Base-by-base conservation (phyloP, 2,797 vertebrate genomes). In the Acanthopagrus latus region DNA sequence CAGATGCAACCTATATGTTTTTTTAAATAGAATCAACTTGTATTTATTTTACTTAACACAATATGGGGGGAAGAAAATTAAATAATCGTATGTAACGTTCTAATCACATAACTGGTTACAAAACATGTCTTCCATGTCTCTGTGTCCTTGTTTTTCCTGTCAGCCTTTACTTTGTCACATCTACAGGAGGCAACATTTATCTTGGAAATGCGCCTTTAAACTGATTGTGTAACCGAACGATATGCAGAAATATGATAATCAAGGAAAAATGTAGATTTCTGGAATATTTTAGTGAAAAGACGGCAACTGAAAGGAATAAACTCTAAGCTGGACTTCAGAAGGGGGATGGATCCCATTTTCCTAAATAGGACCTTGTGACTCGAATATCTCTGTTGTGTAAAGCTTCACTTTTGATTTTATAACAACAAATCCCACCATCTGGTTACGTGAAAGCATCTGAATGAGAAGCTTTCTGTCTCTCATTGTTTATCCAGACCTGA, bases 401-500 rank as follows among this genome's bases (percentile, higher is more conserved):
- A 68, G 80, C 25, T 41, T 64, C 10, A 64, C 18, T 59, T 78
- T 55, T 54, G 43, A 69, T 78, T 72, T 72, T 20, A 46, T 60
- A 67, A 54, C 21, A 74, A 57, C n/a, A 62, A 71, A 75, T 73
- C 59, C 59, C 64, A 62, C 74, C 60, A 79, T 84, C 70, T 87
- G 83, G 55, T 76, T 55, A 52, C 66, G 67, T 52, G 20, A 68
- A 64, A 50, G 64, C 52, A 74, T 82, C 64, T 78, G 70, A 44
- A 72, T 68, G 63, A 85, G 44, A 77, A 79, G 67, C 64, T 74
- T 20, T 79, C 47, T 67, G 64, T 47, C 47, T 80, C 58, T 85
- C 50, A 59, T 85, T 84, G 46, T 86, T 79, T 73, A 76, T 82
- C 77, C 62, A 95, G 94, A 78, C 88, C 85, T 76, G 96, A 97